phyloP scores from a whole-genome alignment of 1,140 invertebrate genomes.

The Reticulitermes speratus region DNA sequence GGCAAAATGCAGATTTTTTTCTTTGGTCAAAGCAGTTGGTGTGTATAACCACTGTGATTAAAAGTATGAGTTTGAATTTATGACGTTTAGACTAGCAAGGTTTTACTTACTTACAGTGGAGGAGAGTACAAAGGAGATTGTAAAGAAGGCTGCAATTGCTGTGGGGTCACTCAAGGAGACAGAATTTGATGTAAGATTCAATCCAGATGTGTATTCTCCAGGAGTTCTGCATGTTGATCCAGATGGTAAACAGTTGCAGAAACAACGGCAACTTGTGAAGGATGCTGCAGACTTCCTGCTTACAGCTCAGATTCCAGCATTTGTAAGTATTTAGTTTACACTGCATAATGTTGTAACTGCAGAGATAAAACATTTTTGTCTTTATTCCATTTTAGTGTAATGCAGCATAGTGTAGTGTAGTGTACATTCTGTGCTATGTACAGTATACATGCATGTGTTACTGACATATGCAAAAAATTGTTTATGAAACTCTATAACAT shows the following conservation, averaged over 20 bases:
- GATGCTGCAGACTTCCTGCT: conserved; percentile 95
- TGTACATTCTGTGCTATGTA: background rate
- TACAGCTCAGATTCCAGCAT: conserved; percentile 88
- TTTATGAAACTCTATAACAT: background rate
- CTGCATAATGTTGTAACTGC: background rate
- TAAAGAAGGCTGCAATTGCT: conserved; percentile 81
- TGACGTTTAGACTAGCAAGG: background rate
- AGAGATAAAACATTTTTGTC: background rate
- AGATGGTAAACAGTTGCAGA: conserved; percentile 66
- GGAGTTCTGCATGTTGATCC: conserved; percentile 82
- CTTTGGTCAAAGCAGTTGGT: background rate
- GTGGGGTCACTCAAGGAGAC: conserved; percentile 91
- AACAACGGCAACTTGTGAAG: conserved; percentile 85
- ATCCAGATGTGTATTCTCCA: conserved; percentile 96
- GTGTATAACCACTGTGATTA: background rate
- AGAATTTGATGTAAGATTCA: conserved; percentile 96
- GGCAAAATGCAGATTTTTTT: background rate
- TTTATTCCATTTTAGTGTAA: background rate
- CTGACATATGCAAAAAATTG: background rate
- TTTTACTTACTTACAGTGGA: conserved; percentile 58
- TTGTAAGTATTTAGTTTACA: conserved; percentile 63
- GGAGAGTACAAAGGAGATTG: conserved; percentile 85
- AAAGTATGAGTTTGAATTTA: background rate
- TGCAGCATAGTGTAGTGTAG: background rate
- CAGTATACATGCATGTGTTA: background rate